Base-by-base conservation (phyloP, 2,797 vertebrate species). In the Rhyacichthys aspro region DNA sequence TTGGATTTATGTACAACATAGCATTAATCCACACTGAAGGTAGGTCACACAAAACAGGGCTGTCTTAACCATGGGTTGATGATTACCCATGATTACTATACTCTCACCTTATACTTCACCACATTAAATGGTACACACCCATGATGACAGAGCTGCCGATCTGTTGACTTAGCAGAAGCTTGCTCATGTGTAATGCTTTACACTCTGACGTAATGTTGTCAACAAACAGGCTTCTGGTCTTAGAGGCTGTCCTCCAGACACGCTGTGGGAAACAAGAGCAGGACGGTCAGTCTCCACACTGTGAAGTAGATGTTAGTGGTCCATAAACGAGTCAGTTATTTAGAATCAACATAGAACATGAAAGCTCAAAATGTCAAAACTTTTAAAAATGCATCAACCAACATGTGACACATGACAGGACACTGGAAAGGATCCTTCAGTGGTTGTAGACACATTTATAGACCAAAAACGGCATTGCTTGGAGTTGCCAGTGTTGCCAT, bases 401-500 rank as follows among this genome's bases (percentile, higher is more conserved):
- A 38, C 28, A 28, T 28, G 23, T 28, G 16, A 37, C 38, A 33
- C 48, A 53, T 7, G 4, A 49, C 4, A 28, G 2, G 7, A 28
- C 23, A n/a, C n/a, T n/a, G n/a, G 23, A 5, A 28, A 28, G n/a
- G n/a, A 19, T 33, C 36, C 43, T 39, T 15, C 8, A 16, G 11
- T 47, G 50, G 49, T 17, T 62, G 16, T 49, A 42, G 43, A 48
- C 45, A 42, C 43, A 45, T 55, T 55, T 37, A 43, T 43, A 11
- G 9, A 43, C 38, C 37, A 63, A 52, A 55, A 63, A 47, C 7
- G 63, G 59, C 36, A 36, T 43, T 67, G 70, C 67, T 79, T 63
- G 67, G 69, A 76, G 63, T 79, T 76, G 62, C 81, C 62, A 72
- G 34, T 54, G 89, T 91, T 93, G 74, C 86, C 81, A 87, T 55